phyloP scores from a whole-genome alignment of 2,888 invertebrate genomes.

The Marronus borbonicus region DNA sequence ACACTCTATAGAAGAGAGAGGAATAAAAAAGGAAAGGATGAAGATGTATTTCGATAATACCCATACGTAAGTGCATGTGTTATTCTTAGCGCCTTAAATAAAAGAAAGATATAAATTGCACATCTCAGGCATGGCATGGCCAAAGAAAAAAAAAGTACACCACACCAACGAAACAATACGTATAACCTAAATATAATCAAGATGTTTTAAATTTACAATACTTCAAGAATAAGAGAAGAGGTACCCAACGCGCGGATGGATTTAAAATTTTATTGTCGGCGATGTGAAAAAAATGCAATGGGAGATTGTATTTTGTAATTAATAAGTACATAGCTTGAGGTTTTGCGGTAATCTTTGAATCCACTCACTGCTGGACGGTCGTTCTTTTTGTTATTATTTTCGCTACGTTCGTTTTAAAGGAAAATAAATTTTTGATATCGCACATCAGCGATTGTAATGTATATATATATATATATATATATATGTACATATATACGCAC shows the following conservation, averaged over 20 bases:
- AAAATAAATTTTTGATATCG: slow-evolving; percentile 53
- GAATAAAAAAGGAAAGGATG: slow-evolving; percentile 9
- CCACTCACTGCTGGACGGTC: slow-evolving; percentile 14
- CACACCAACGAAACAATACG: slow-evolving; percentile 40
- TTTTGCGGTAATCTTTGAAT: slow-evolving; percentile 47
- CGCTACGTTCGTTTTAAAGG: slow-evolving; percentile 47
- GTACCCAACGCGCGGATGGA: slow-evolving; percentile 6
- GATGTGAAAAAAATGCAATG: slow-evolving; percentile 49
- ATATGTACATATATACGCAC: slow-evolving; percentile 5
- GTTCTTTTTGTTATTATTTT: slow-evolving; percentile 41
- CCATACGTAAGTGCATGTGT: slow-evolving; percentile 22
- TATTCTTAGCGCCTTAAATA: slow-evolving; percentile 36
- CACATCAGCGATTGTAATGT: slow-evolving; percentile 50
- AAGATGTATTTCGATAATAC: slow-evolving; percentile 26
- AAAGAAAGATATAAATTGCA: slow-evolving; percentile 39
- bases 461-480: slow-evolving; percentile 12
- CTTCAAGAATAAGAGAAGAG: slow-evolving; percentile 19
- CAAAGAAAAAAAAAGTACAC: slow-evolving; percentile 9
- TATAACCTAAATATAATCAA: slow-evolving; percentile 52
- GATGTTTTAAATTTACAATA: slow-evolving; percentile 52
- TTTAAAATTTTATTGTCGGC: slow-evolving; percentile 45
- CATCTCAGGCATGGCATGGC: slow-evolving; percentile 14
- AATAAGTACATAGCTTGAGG: slow-evolving; percentile 53
- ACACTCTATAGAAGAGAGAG: not conserved
- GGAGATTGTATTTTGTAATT: slow-evolving; percentile 53